Evolutionary conservation across 2,888 invertebrate species (phyloP), one percentile per base, ranked within the genome.

Genomic region (Heliothis peltigera): DNA sequence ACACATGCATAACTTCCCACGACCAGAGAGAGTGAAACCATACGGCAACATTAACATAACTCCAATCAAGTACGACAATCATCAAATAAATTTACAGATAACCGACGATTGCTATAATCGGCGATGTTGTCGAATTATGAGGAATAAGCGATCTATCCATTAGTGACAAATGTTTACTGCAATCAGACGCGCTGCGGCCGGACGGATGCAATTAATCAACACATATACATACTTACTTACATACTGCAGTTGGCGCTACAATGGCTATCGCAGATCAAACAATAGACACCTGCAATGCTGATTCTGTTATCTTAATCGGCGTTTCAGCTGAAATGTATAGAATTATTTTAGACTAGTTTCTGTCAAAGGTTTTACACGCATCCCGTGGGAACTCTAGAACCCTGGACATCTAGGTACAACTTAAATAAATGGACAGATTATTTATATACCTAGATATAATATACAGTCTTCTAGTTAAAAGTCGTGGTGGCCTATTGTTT

Each of bases 81-180:
- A 59, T 47, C 65, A 71, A 79, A 82, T 69, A 67, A 73, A 75
- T 62, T 59, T 76, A 79, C 74, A 77, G 75, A 80, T 76, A 80
- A 69, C 64, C 25, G 28, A 58, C 55, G 76, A 72, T 79, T 63
- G 61, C 64, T 68, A 82, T 79, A 81, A 80, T 80, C 75, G 65
- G 70, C 73, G 64, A 65, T 74, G 46, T 63, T 77, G 75, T 82
- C 77, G 77, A 77, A 85, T 84, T 82, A 82, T 80, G 79, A 71
- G 77, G 71, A 80, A 84, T 84, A 85, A 85, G 82, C 84, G 83
- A 83, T 84, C 79, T 79, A 77, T 81, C 89, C 89, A 92, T 91
- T 91, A 90, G 89, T 84, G 88, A 89, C 91, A 90, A 91, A 91
- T 91, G 91, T 91, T 89, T 67, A 87, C 83, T 84, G 86, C 90